Conservation (phyloP, 2,113 vertebrate genomes). For the Perccottus glenii region DNA sequence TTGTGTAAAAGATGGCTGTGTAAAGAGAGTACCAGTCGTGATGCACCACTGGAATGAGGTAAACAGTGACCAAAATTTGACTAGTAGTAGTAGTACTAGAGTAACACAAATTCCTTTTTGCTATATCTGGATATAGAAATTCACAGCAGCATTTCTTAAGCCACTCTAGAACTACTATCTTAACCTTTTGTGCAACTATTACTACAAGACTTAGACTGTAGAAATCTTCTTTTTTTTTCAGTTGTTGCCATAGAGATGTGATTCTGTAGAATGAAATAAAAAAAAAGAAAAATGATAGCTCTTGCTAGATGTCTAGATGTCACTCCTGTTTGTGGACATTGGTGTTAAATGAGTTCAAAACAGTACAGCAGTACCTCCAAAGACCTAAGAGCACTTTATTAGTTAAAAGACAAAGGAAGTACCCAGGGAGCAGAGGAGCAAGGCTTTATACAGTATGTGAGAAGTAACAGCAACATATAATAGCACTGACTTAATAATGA, state of each 20-base stretch:
- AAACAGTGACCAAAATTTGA: no score
- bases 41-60: constrained; percentile 7
- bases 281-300: not conserved
- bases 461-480: not conserved
- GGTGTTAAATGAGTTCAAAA: not conserved
- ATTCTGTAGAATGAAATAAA: not conserved
- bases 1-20: constrained; percentile 67
- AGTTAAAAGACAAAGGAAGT: not conserved
- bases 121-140: no score
- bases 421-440: no score
- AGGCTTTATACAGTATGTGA: no score
- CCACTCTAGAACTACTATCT: no score
- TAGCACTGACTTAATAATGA: not conserved
- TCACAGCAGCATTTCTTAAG: no score
- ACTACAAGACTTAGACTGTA: no score
- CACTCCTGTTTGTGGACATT: not conserved
- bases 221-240: not conserved
- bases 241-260: not conserved
- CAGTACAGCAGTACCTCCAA: not conserved
- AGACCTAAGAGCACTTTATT: not conserved
- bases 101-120: no score
- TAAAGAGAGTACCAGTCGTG: constrained; percentile 58
- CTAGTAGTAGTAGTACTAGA: no score
- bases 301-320: no score
- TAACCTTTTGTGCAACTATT: no score